Base-by-base conservation (phyloP, 2,888 invertebrate species). In the Plemyria rubiginata region DNA sequence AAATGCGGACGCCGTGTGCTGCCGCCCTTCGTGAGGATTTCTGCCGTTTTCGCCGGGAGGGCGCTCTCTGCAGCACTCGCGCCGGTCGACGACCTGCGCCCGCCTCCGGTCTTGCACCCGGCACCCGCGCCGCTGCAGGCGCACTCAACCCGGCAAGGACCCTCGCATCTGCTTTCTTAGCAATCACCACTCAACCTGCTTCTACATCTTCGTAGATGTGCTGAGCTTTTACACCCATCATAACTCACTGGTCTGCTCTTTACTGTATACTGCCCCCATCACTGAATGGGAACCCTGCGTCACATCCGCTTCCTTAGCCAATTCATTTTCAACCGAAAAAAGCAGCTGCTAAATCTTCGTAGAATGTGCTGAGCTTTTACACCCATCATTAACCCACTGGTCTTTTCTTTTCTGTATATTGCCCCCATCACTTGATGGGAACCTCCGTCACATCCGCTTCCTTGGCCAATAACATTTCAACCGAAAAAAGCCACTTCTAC, bases 21-120 rank as follows among this genome's bases (percentile, higher is more conserved):
- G 92, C 88, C 88, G 87, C 87, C 92, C 92, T 92, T 91, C 90
- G 87, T 81, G 84, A 90, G 91, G 86, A 89, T 90, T 88, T 87
- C 86, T 88, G 86, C 87, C 86, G 86, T 84, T 85, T 83, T 84
- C 86, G 85, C 85, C 82, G 84, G 86, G 86, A 88, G 88, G 88
- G 90, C 88, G 87, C 81, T 79, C 78, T 77, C 72, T 77, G 86
- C 84, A 83, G 9, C 45, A 45, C 45, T 45, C 16, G 45, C 78
- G 45, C 78, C 85, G 91, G 91, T 92, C 91, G 90, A 83, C 88
- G 92, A 91, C 90, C 92, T 80, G 82, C 87, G 82, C 87, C 87
- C 82, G 85, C 90, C 84, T 82, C 72, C 75, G 78, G 78, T 80
- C 84, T 84, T 89, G 87, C 88, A 90, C 86, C 85, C 86, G 83